These are phyloP conservation scores for Troides oblongomaculatus DNA, from an alignment of 2,888 invertebrate species.

Conservation along the genomic window DNA sequence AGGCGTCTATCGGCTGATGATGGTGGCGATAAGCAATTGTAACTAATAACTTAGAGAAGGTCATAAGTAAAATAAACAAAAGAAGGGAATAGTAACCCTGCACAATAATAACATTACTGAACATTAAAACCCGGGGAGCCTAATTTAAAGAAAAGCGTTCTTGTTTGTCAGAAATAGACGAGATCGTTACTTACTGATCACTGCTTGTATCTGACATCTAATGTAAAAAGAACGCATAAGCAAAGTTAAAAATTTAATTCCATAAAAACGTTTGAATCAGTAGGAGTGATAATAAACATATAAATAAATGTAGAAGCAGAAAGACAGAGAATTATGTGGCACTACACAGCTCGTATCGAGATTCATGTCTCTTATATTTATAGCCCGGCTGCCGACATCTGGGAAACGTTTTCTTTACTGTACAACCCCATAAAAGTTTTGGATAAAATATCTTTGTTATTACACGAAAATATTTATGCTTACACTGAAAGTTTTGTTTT, in stretches of 20 bases:
- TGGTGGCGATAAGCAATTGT: too few relatives aligned
- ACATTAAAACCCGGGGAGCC: too few relatives aligned
- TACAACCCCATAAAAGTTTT: conserved; percentile 4
- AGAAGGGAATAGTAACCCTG: too few relatives aligned
- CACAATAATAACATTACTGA: too few relatives aligned
- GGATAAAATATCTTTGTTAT: not conserved
- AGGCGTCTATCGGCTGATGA: too few relatives aligned
- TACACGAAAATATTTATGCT: not conserved
- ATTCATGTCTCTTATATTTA: conserved; percentile 9
- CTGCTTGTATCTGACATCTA: not conserved
- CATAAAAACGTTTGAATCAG: not conserved
- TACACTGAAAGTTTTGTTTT: not conserved
- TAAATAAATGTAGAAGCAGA: not conserved
- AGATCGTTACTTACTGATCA: too few relatives aligned
- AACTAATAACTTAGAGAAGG: too few relatives aligned
- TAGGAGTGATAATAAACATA: not conserved
- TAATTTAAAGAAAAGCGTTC: too few relatives aligned
- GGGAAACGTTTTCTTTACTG: conserved; percentile 9
- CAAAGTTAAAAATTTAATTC: not conserved
- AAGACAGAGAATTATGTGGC: conserved; percentile 3
- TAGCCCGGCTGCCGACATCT: conserved; percentile 1
- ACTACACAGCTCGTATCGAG: conserved; percentile 7
- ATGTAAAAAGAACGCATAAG: not conserved
- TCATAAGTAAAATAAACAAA: too few relatives aligned
- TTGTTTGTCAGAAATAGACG: not conserved